Conservation (phyloP, 2,888 invertebrate species). For the Rhyacophila evoluta region DNA sequence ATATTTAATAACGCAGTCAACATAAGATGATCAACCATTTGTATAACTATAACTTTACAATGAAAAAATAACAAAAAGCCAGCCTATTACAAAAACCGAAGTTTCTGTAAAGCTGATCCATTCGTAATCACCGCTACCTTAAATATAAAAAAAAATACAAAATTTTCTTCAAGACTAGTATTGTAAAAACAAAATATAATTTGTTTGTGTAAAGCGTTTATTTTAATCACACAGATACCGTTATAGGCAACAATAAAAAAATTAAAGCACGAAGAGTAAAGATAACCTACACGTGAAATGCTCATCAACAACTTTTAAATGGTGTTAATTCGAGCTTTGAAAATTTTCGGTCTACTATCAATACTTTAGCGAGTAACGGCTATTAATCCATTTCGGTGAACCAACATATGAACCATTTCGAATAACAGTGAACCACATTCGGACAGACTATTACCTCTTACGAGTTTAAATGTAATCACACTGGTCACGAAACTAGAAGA, state of each 20-base stretch:
- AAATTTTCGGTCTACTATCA: not conserved
- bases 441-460: not conserved
- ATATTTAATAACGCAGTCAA: too few species aligned
- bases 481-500: not conserved
- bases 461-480: not conserved
- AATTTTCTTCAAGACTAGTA: too few species aligned
- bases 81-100: too few species aligned
- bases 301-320: not conserved
- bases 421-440: conserved; percentile 4
- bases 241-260: not conserved
- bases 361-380: not conserved
- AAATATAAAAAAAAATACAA: too few species aligned
- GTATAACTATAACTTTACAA: too few species aligned
- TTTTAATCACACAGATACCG: not conserved
- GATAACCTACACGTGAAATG: not conserved
- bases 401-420: not conserved
- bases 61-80: too few species aligned
- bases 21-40: too few species aligned
- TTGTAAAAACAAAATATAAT: not conserved
- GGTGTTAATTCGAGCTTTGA: not conserved
- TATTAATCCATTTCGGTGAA: not conserved
- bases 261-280: not conserved
- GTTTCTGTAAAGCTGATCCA: too few species aligned
- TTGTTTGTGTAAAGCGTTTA: not conserved
- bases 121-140: too few species aligned